Evolutionary conservation across 2,113 vertebrate species (phyloP).

Genomic region (Hemicordylus capensis): DNA sequence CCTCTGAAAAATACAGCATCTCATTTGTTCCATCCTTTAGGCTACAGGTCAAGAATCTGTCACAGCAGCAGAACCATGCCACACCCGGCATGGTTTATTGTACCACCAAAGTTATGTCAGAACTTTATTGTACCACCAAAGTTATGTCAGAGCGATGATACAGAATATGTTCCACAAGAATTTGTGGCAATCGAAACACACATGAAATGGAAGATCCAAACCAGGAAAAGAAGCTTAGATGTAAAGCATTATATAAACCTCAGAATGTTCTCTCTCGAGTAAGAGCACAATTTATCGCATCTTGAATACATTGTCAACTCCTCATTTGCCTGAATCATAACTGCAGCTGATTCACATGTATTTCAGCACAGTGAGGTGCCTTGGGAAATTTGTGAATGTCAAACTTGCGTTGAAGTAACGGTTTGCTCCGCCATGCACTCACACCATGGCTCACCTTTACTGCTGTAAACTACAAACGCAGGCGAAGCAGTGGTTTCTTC

Average conservation of each 20-base stretch:
- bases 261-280: constrained; percentile 17
- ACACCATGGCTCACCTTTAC: neutral
- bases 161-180: neutral
- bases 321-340: constrained; percentile 1
- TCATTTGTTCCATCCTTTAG: neutral
- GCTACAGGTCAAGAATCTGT: neutral
- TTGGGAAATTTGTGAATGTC: neutral
- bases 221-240: neutral
- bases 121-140: neutral
- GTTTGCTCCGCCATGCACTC: neutral
- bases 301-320: neutral
- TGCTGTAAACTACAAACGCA: neutral
- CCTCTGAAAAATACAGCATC: constrained; percentile 29
- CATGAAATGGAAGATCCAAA: constrained; percentile 22
- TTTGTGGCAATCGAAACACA: constrained; percentile 27
- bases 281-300: constrained; percentile 19
- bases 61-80: neutral
- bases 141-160: neutral
- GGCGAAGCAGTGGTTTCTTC: neutral
- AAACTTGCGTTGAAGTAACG: neutral
- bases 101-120: neutral
- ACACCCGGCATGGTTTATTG: neutral
- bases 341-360: neutral
- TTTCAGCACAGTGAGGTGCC: neutral
- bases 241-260: constrained; percentile 26